Percentiles rank a stretch among this genome's conserved stretches.
These are phyloP conservation scores for Alouatta palliata DNA, from an alignment of 2,113 vertebrate genomes.

Conservation along the genomic window DNA sequence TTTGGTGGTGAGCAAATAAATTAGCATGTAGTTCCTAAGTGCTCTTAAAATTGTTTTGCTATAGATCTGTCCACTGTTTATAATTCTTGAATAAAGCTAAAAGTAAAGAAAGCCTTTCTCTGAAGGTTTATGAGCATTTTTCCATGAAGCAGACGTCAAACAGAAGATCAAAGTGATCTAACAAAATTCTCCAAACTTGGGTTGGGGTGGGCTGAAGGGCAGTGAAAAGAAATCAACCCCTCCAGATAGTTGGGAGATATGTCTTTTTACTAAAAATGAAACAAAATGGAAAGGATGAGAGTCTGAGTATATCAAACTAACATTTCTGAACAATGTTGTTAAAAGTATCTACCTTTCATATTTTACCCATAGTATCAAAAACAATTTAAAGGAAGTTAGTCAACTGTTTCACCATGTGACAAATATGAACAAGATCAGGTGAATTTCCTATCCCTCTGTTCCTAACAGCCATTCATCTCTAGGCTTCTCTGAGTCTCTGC, in stretches of 20 bases:
- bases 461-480: not conserved
- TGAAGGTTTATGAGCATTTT: constrained; percentile 80
- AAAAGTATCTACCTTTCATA: constrained; percentile 66
- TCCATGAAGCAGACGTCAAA: constrained; percentile 79
- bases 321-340: constrained; percentile 62
- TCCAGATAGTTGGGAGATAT: constrained; percentile 66
- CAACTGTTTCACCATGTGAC: constrained; percentile 38
- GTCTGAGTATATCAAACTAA: not conserved
- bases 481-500: not conserved
- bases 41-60: constrained; percentile 78
- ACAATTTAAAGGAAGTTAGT: constrained; percentile 49
- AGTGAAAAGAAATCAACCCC: constrained; percentile 29
- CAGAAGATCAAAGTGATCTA: constrained; percentile 78
- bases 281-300: constrained; percentile 67
- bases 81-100: constrained; percentile 78
- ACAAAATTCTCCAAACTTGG: constrained; percentile 63
- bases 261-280: constrained; percentile 76
- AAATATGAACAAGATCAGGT: constrained; percentile 58
- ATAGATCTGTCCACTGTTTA: constrained; percentile 76
- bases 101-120: constrained; percentile 75
- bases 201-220: constrained; percentile 38
- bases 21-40: constrained; percentile 69
- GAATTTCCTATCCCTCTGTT: not conserved
- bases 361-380: constrained; percentile 56
- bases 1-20: constrained; percentile 73